Evolutionary conservation across 1,140 invertebrate genomes (phyloP).

Genomic region (Trichonephila inaurata): DNA sequence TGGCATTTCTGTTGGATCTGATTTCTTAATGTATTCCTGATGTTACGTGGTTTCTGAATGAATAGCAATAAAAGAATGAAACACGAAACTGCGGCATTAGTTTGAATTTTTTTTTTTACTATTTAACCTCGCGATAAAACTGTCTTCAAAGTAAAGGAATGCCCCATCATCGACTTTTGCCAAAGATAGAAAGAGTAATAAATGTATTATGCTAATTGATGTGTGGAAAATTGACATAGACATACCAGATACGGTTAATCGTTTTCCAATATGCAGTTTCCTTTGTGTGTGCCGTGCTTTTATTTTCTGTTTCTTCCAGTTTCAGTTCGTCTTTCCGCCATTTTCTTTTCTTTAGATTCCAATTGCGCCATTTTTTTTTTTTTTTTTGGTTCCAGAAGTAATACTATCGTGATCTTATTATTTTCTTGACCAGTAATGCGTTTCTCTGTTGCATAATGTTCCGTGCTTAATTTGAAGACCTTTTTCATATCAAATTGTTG

Average conservation of each 20-base stretch:
- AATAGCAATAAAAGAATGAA: not conserved
- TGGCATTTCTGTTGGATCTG: not conserved
- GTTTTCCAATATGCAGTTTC: conserved; percentile 45
- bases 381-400: not conserved
- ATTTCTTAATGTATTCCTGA: conserved; percentile 36
- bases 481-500: not conserved
- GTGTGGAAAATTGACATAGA: conserved; percentile 37
- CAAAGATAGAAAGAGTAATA: not conserved
- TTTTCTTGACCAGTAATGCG: not conserved
- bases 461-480: not conserved
- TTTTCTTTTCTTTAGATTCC: conserved; percentile 18
- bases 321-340: not conserved
- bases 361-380: not conserved
- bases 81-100: conserved; percentile 17
- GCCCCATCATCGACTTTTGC: not conserved
- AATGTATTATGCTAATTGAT: conserved; percentile 49
- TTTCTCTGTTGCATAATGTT: conserved; percentile 18
- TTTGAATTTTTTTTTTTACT: not conserved
- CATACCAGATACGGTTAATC: conserved; percentile 44
- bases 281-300: not conserved
- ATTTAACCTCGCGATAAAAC: not conserved
- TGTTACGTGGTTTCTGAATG: not conserved
- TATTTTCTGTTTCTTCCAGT: not conserved
- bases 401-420: not conserved
- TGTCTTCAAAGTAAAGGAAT: not conserved